phyloP scores from a whole-genome alignment of 1,140 invertebrate genomes.

The Drosophila prosaltans region DNA sequence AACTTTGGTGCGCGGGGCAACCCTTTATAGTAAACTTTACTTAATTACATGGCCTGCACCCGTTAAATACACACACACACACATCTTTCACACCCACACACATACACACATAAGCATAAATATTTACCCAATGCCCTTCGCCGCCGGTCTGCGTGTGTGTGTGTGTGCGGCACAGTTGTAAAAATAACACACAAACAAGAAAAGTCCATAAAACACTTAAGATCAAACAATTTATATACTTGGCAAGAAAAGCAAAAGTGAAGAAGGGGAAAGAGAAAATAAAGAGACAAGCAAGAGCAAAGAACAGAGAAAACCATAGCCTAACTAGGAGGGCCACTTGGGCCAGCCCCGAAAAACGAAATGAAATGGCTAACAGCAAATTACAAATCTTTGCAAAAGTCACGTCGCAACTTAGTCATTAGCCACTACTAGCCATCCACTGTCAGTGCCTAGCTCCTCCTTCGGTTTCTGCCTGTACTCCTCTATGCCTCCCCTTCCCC shows the following conservation, averaged over 20 bases:
- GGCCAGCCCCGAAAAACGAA: constrained; percentile 6
- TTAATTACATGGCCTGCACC: constrained; percentile 73
- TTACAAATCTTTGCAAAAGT: constrained; percentile 74
- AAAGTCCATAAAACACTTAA: constrained; percentile 82
- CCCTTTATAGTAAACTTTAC: constrained; percentile 74
- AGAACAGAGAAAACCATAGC: constrained; percentile 44
- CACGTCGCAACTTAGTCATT: constrained; percentile 76
- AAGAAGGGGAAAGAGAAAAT: background rate
- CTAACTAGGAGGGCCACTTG: constrained; percentile 42
- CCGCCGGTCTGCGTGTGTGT: constrained; percentile 3
- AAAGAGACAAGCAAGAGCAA: background rate
- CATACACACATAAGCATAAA: constrained; percentile 26
- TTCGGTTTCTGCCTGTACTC: background rate
- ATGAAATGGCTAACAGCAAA: constrained; percentile 46
- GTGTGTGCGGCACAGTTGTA: constrained; percentile 33
- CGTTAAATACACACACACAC: constrained; percentile 44
- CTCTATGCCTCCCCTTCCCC: background rate
- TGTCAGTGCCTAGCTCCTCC: background rate
- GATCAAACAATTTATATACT: constrained; percentile 56
- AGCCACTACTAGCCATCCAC: constrained; percentile 42
- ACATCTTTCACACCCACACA: constrained; percentile 16
- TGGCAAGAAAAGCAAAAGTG: background rate
- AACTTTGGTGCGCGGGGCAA: constrained; percentile 36
- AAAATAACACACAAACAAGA: constrained; percentile 75
- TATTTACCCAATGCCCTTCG: constrained; percentile 21